These are phyloP conservation scores for Gallinago nigripennis DNA, from an alignment of 2,797 vertebrate species.

Conservation along the genomic window DNA sequence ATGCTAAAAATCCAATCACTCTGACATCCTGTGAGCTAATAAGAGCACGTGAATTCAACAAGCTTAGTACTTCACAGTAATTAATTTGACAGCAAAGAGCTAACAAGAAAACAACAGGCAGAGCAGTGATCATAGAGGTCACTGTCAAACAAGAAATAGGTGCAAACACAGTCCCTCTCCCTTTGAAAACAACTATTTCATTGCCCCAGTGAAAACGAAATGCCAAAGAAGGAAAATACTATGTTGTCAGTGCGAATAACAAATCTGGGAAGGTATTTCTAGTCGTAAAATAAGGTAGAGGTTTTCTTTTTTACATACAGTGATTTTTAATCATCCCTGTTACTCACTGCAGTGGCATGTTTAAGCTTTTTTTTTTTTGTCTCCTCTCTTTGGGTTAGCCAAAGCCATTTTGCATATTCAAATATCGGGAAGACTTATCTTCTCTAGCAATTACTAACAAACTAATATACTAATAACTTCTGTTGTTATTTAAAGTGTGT, in stretches of 20 bases:
- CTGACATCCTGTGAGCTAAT: conserved; percentile 68
- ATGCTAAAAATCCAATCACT: conserved; percentile 74
- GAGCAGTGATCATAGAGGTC: conserved; percentile 57
- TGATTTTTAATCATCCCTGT: background rate
- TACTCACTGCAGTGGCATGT: background rate
- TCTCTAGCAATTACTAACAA: conserved; percentile 10
- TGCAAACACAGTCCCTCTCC: conserved; percentile 7
- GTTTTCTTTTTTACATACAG: background rate
- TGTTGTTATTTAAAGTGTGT: conserved; percentile 45
- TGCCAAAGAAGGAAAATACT: background rate
- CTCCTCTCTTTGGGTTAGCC: background rate
- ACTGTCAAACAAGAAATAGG: conserved; percentile 57
- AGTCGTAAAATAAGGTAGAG: background rate
- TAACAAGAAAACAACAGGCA: conserved; percentile 67
- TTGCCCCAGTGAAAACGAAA: background rate
- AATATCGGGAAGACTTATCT: conserved; percentile 37
- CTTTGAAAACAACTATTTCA: background rate
- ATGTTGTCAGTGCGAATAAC: background rate
- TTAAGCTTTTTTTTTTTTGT: background rate
- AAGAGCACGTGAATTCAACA: conserved; percentile 68
- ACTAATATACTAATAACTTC: conserved; percentile 6
- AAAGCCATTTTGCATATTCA: conserved; percentile 44
- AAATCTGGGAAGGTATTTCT: background rate
- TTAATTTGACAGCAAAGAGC: conserved; percentile 72
- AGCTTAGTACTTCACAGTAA: conserved; percentile 71